Base-by-base conservation (phyloP, 2,888 invertebrate species). In the Tetranychus truncatus region DNA sequence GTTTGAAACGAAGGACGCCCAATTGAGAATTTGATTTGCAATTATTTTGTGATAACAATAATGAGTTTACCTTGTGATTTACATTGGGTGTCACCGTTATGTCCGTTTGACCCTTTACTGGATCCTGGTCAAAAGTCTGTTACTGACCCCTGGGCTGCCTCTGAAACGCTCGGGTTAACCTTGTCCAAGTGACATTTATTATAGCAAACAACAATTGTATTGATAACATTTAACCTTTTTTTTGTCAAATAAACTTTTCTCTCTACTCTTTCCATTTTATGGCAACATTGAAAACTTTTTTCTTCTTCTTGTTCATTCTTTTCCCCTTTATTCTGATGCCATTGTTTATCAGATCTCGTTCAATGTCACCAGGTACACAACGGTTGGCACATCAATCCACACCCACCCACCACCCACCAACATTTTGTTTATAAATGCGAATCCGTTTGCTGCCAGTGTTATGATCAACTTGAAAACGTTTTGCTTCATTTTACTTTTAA, bases 331-430 rank as follows among this genome's bases (percentile, higher is more conserved):
- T 55, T 55, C 55, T 1, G 55, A 2, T 15, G 1, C 55, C 15
- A 15, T 55, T 55, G 55, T 55, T 34, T 5, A 34, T 34, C 34
- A 34, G 34, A 34, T 34, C 34, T 34, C 34, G 34, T 34, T 34
- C 34, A 34, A 34, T 34, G 34, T 34, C 34, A 34, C 34, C 34
- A 34, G 34, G 34, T 34, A 34, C 34, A 34, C 34, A 34, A 55
- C 55, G 15, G 11, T 55, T 9, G 55, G 9, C 55, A 55, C 9
- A 9, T 55, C 11, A 55, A 55, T 55, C 55, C 55, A 55, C 55
- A 55, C 55, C 55, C 55, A 55, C 55, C 55, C 55, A 55, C 55
- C 55, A 55, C 55, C 55, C 55, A 55, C 55, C 55, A 55, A 55
- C 11, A 15, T 15, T 15, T 55, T 9, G 15, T 15, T 55, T 55